These are phyloP conservation scores for Acrobasis repandana DNA, from an alignment of 2,888 invertebrate species.

Conservation along the genomic window DNA sequence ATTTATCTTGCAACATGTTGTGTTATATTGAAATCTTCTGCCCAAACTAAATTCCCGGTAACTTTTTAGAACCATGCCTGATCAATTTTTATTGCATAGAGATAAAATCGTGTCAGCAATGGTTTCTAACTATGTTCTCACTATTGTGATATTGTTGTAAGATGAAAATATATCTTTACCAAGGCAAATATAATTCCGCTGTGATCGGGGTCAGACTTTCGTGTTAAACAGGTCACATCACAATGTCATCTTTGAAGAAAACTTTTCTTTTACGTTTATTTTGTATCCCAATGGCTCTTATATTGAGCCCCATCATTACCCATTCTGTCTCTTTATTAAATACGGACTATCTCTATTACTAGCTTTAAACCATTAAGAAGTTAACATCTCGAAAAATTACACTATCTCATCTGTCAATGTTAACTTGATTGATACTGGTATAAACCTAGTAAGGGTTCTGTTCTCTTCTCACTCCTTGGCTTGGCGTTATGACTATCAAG, in stretches of 20 bases:
- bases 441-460: no score
- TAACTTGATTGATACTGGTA: no score
- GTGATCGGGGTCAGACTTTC: conserved; percentile 12
- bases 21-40: background rate
- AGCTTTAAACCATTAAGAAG: no score
- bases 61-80: conserved; percentile 41
- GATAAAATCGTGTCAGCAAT: conserved; percentile 23
- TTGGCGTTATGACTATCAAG: no score
- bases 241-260: background rate
- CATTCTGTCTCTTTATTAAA: no score
- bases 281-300: no score
- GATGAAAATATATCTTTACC: background rate
- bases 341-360: no score
- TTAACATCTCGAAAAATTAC: no score
- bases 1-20: background rate
- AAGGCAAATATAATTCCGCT: conserved; percentile 9
- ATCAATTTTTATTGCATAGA: conserved; percentile 41
- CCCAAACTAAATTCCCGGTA: background rate
- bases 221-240: conserved; percentile 7
- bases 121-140: conserved; percentile 12
- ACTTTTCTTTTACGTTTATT: background rate
- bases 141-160: conserved; percentile 19
- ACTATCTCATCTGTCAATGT: no score
- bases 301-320: no score
- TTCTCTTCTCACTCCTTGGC: no score